Evolutionary conservation across 2,888 invertebrate genomes (phyloP).

Genomic region (Pyrochroa serraticornis): DNA sequence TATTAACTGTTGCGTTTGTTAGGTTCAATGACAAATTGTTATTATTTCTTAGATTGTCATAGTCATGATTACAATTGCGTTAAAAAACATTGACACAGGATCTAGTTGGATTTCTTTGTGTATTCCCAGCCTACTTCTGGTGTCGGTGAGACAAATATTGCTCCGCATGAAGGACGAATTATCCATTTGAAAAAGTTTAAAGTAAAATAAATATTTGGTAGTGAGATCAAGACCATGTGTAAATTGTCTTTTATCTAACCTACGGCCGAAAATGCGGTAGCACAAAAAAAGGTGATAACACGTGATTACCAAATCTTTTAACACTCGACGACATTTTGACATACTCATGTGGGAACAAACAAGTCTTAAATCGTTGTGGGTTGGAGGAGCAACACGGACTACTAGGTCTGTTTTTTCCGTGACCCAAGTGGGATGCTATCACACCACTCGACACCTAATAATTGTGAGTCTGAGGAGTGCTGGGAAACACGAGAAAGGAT

Average conservation of each 20-base stretch:
- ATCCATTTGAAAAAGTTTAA: conserved; percentile 1
- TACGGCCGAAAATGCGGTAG: not conserved
- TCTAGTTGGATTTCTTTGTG: too few relatives aligned
- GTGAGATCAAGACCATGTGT: too few relatives aligned
- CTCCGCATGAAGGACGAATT: conserved; percentile 1
- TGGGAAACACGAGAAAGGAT: too few relatives aligned
- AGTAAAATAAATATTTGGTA: not conserved
- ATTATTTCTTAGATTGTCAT: too few relatives aligned
- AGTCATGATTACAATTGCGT: too few relatives aligned
- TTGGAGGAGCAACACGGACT: conserved; percentile 36
- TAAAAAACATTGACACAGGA: too few relatives aligned
- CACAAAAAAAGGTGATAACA: conserved; percentile 37
- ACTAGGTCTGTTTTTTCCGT: conserved; percentile 23
- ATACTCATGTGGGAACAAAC: conserved; percentile 43
- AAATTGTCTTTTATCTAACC: too few relatives aligned
- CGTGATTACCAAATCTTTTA: conserved; percentile 43
- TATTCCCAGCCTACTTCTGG: conserved; percentile 15
- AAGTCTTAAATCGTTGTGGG: conserved; percentile 30
- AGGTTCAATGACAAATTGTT: too few relatives aligned
- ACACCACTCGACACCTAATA: conserved; percentile 5
- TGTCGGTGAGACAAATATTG: conserved; percentile 20
- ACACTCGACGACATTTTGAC: conserved; percentile 45
- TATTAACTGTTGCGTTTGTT: too few relatives aligned
- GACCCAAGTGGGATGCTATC: conserved; percentile 19
- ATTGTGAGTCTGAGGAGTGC: not conserved